These are phyloP conservation scores for Dermatemys mawii DNA, from an alignment of 2,113 vertebrate genomes.

Conservation along the genomic window DNA sequence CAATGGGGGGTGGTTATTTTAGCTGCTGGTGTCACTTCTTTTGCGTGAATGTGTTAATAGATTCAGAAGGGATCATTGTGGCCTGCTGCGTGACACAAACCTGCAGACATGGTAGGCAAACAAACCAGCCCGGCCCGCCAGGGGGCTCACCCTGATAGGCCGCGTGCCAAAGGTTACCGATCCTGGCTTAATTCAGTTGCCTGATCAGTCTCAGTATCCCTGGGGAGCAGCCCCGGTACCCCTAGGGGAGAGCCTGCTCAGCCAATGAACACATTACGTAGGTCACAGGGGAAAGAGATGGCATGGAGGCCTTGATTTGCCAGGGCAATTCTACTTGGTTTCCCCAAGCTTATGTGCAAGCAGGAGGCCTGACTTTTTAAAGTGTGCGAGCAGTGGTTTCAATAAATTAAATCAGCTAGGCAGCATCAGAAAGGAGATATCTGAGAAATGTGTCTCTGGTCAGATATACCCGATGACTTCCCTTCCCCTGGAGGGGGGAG, in stretches of 20 bases:
- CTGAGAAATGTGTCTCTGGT: neutral
- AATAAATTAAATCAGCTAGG: neutral
- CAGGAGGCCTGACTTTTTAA: neutral
- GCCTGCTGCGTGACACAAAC: too few species aligned
- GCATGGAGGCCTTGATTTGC: neutral
- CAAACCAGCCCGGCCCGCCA: too few species aligned
- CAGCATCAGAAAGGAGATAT: neutral
- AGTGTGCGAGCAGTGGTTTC: neutral
- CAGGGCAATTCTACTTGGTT: neutral
- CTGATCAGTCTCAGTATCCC: too few species aligned
- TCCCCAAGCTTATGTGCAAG: neutral
- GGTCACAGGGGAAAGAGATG: neutral
- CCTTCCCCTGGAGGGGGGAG: neutral
- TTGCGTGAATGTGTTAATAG: neutral
- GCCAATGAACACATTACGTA: neutral
- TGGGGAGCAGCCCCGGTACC: neutral
- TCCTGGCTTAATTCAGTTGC: neutral
- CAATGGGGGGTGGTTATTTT: rapidly evolving
- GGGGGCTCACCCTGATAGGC: too few species aligned
- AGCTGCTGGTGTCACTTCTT: neutral
- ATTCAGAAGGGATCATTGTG: neutral
- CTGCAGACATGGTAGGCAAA: too few species aligned
- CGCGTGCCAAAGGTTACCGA: too few species aligned
- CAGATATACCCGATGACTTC: neutral
- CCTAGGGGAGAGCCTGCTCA: neutral